Percentiles rank a stretch among this genome's conserved stretches.
Evolutionary conservation across 2,888 invertebrate species (phyloP).

Genomic region (Macrosiphum euphorbiae): DNA sequence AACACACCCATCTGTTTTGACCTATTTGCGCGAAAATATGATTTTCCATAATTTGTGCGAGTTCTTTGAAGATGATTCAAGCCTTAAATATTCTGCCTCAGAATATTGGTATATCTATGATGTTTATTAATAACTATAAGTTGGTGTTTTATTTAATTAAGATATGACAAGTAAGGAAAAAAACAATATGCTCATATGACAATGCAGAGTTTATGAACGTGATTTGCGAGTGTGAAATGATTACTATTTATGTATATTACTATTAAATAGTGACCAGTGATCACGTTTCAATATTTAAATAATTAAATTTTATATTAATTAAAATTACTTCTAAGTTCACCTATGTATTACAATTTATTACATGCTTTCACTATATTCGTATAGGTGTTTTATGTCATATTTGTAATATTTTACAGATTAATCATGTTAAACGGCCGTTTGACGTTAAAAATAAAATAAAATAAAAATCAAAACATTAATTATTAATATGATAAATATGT

Average conservation of each 20-base stretch:
- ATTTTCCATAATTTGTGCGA: not conserved
- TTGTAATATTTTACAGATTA: too few species aligned
- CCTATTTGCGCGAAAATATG: not conserved
- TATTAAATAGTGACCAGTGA: too few species aligned
- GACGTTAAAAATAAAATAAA: too few species aligned
- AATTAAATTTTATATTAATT: too few species aligned
- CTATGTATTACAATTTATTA: too few species aligned
- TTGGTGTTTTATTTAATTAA: not conserved
- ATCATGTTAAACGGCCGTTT: too few species aligned
- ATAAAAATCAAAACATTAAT: not conserved
- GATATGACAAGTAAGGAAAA: not conserved
- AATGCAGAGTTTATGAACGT: not conserved
- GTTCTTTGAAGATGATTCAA: not conserved
- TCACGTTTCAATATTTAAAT: too few species aligned
- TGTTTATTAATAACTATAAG: not conserved
- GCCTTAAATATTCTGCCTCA: not conserved
- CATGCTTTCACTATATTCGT: too few species aligned
- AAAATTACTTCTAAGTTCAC: too few species aligned
- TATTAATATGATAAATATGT: not conserved
- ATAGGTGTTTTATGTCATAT: not conserved
- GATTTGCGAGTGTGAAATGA: not conserved
- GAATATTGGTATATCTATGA: not conserved
- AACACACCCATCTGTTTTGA: not conserved
- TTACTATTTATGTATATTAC: too few species aligned
- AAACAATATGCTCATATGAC: not conserved